Evolutionary conservation across 2,888 invertebrate species (phyloP).

Genomic region (Dasysyrphus tricinctus): DNA sequence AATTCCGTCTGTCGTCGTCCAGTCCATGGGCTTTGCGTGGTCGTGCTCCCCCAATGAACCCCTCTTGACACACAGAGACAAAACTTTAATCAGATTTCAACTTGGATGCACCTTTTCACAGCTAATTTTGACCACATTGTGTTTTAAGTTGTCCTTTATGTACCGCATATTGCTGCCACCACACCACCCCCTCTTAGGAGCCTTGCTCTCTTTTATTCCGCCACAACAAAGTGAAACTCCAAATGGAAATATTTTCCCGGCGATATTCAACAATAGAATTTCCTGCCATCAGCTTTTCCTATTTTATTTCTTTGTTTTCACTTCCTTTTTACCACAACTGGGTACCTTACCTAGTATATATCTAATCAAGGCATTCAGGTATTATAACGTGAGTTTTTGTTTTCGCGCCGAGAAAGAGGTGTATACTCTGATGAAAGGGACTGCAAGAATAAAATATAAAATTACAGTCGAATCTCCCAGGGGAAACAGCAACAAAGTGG

Average conservation of each 20-base stretch:
- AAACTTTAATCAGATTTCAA: conserved; percentile 74
- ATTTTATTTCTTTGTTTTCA: conserved; percentile 57
- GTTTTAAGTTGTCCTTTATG: conserved; percentile 65
- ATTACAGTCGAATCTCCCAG: not conserved
- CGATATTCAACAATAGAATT: conserved; percentile 69
- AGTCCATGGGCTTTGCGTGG: conserved; percentile 14
- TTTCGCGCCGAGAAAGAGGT: conserved; percentile 44
- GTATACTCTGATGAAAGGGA: conserved; percentile 21
- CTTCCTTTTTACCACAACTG: conserved; percentile 40
- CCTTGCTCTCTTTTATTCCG: conserved; percentile 26
- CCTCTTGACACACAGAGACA: conserved; percentile 42
- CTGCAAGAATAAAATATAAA: conserved; percentile 24
- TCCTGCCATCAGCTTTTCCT: conserved; percentile 55
- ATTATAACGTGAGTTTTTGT: conserved; percentile 61
- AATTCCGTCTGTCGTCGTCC: conserved; percentile 62
- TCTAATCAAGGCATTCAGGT: conserved; percentile 68
- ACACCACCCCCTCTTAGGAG: not conserved
- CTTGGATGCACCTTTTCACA: conserved; percentile 75
- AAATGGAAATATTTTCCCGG: conserved; percentile 68
- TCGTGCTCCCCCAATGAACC: not conserved
- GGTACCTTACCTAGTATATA: conserved; percentile 13
- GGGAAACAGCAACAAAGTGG: not conserved
- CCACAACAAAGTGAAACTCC: conserved; percentile 27
- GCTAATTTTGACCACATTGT: conserved; percentile 75
- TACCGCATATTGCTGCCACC: not conserved